These are phyloP conservation scores for Scartelaos histophorus DNA, from an alignment of 2,113 vertebrate species.

Conservation along the genomic window DNA sequence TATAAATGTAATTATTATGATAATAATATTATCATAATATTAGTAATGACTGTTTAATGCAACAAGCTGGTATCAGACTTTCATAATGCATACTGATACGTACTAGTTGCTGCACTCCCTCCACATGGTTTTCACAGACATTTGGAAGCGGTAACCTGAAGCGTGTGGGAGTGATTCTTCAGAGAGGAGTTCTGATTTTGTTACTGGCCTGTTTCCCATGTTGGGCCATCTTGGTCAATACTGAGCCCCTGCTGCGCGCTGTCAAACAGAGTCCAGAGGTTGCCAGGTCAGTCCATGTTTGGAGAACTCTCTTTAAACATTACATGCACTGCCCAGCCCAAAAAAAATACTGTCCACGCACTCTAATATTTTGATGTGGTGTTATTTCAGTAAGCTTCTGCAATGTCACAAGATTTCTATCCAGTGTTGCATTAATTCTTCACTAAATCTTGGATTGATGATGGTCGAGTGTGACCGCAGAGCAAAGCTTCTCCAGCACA, in stretches of 20 bases:
- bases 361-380: too few species aligned
- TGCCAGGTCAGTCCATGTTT: constrained; percentile 77
- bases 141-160: constrained; percentile 90
- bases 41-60: too few species aligned
- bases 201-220: constrained; percentile 84
- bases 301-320: background rate
- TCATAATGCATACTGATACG: background rate
- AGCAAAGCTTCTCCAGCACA: too few species aligned
- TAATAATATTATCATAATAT: too few species aligned
- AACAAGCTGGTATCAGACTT: background rate
- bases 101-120: background rate
- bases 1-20: too few species aligned
- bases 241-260: constrained; percentile 81
- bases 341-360: too few species aligned
- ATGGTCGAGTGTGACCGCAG: too few species aligned
- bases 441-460: too few species aligned
- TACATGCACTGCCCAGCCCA: too few species aligned
- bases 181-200: constrained; percentile 84
- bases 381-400: too few species aligned
- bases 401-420: too few species aligned
- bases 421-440: too few species aligned
- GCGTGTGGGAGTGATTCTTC: constrained; percentile 89
- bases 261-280: constrained; percentile 81
- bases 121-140: constrained; percentile 69
- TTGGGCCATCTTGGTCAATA: constrained; percentile 94